Base-by-base conservation (phyloP, 2,888 invertebrate species). In the Xanthorhoe designata region DNA sequence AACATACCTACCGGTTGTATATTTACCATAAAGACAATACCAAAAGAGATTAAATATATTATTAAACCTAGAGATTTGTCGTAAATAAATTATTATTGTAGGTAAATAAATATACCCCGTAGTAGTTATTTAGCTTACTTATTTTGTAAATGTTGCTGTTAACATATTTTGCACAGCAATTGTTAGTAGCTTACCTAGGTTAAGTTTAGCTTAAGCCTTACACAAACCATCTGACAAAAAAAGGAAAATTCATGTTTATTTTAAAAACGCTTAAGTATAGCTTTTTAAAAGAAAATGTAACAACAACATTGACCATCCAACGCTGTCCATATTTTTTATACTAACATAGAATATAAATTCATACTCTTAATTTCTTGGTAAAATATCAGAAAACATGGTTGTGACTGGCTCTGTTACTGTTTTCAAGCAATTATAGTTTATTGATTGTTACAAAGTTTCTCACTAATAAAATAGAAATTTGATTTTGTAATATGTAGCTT, bases 181-280 rank as follows among this genome's bases (percentile, higher is more conserved):
- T 1, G 45, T 57, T 29, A 57, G 19, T 61, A 61, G 58, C 53
- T 68, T 63, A 62, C 51, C 29, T 67, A 71, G 69, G 50, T 56
- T 64, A 67, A 65, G 62, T 59, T 60, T 66, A 66, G 62, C n/a
- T 9, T 70, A 70, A 64, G 66, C 32, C 42, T 17, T 58, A 45
- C 24, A n/a, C 1, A 3, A 57, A 54, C 53, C 42, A 47, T 61
- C 18, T 19, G 32, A n/a, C 17, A 9, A 13, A 53, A 49, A 38
- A 24, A 32, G 55, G 3, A 45, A 45, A 8, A 45, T n/a, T 15
- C 15, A 15, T 45, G 7, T 45, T 42, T 29, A 19, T 15, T 56
- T 45, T 8, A 45, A 56, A 57, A 32, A n/a, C 57, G 38, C 10
- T n/a, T n/a, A n/a, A 2, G 50, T 17, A 42, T 17, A n/a, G 49